A percentile compares a stretch with the other conserved stretches of the same genome.
phyloP scores from a whole-genome alignment of 2,888 invertebrate species.

The Glyphotaelius pellucidus region DNA sequence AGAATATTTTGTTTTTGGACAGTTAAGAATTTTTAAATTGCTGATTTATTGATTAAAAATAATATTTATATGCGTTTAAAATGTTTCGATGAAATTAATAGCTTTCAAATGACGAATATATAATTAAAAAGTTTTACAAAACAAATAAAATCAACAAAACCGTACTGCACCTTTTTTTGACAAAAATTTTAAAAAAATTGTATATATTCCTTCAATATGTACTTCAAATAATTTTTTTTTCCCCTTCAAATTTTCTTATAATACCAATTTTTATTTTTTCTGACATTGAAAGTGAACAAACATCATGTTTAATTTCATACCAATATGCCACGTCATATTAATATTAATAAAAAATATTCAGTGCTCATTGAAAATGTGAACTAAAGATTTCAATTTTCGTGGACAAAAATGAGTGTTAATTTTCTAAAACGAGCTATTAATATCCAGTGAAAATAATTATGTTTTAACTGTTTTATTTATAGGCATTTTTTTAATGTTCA shows the following conservation, averaged over 20 bases:
- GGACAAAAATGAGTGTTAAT: neutral
- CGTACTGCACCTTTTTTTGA: neutral
- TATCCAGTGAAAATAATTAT: neutral
- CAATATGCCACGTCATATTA: neutral
- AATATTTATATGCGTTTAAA: neutral
- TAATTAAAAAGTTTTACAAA: neutral
- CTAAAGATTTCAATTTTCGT: neutral
- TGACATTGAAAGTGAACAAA: neutral
- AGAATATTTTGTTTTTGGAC: neutral
- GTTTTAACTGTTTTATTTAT: neutral
- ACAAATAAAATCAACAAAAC: neutral
- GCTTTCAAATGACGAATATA: neutral
- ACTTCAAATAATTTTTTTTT: neutral
- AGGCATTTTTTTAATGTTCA: neutral
- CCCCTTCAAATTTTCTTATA: neutral
- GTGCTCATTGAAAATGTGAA: neutral
- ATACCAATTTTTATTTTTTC: neutral
- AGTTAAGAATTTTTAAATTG: neutral
- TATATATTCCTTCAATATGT: no score
- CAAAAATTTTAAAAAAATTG: no score
- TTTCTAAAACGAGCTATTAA: neutral
- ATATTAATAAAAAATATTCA: neutral
- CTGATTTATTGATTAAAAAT: neutral
- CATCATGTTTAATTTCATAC: neutral
- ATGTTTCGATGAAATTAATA: neutral